Conservation (phyloP, 2,888 invertebrate species). For the Platypus cylindrus region DNA sequence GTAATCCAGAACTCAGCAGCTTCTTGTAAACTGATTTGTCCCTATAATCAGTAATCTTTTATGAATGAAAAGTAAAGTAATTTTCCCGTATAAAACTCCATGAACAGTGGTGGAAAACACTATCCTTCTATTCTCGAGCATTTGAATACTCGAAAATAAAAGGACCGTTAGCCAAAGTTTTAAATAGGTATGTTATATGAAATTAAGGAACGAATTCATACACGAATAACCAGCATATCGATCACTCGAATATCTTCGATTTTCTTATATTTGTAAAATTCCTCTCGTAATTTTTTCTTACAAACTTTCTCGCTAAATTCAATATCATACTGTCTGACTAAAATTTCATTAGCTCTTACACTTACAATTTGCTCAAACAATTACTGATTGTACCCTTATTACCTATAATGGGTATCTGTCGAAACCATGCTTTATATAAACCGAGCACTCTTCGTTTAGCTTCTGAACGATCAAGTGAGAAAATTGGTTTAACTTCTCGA, state of each 20-base stretch:
- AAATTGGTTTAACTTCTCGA: slow-evolving; percentile 69
- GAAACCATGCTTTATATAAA: slow-evolving; percentile 87
- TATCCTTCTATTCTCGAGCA: no score
- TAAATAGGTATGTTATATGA: no score
- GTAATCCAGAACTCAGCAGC: slow-evolving; percentile 10
- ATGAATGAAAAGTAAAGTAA: no score
- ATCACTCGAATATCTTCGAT: slow-evolving; percentile 74
- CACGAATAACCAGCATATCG: slow-evolving; percentile 85
- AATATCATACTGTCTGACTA: slow-evolving; percentile 74
- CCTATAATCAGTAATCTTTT: no score
- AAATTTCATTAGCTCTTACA: slow-evolving; percentile 4
- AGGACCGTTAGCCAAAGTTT: no score
- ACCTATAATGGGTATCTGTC: slow-evolving; percentile 77
- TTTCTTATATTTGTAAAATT: slow-evolving; percentile 62
- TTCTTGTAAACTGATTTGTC: slow-evolving; percentile 13
- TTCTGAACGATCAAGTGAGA: slow-evolving; percentile 64
- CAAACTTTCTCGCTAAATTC: slow-evolving; percentile 58
- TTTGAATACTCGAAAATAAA: no score
- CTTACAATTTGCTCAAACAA: background rate
- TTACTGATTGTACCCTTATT: slow-evolving; percentile 26
- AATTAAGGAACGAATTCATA: no score
- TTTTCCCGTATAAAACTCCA: no score
- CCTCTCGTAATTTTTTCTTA: slow-evolving; percentile 57
- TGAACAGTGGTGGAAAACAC: no score
- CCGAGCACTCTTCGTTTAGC: slow-evolving; percentile 69